Base-by-base conservation (phyloP, 2,888 invertebrate species). In the Orchesella flavescens region DNA sequence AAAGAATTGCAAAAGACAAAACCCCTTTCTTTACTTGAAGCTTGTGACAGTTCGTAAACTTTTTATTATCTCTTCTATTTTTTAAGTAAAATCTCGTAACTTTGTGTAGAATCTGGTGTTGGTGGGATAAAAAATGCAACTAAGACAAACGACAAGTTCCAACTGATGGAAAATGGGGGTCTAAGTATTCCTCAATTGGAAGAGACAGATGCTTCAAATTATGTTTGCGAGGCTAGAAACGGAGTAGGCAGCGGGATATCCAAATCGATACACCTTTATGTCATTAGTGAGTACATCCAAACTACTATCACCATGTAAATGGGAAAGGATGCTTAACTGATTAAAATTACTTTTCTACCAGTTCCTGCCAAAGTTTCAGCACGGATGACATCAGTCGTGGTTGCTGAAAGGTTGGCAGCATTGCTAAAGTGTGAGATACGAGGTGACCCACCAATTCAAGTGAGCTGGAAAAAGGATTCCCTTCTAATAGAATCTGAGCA, bases 141-240 rank as follows among this genome's bases (percentile, higher is more conserved):
- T 63, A 83, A 83, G 74, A 66, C 79, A n/a, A 85, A 86, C 73
- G 84, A 85, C 49, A 87, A 87, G 66, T 86, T 78, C 65, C 68
- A 78, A 44, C 73, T 87, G 23, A 73, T n/a, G n/a, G n/a, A n/a
- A n/a, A n/a, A 85, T 44, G 83, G 65, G 10, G 87, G 87, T 76
- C 87, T 87, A 24, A 80, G 88, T 55, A 83, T 85, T 23, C 84
- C 83, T 46, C 86, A 90, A 21, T 83, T 87, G 69, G 89, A 89
- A 43, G 87, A 86, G 24, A 21, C 57, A 13, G 90, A 90, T 83
- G 89, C 89, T 72, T 90, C 90, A 0, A 88, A 89, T 81, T 91
- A 90, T 84, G 87, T 90, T 63, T 91, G 91, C 86, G 90, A 90
- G 59, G 89, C 90, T 12, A 88, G 89, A 44, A 91, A 91, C 82